Conservation (phyloP, 2,797 vertebrate genomes). For the Intellagama lesueurii region DNA sequence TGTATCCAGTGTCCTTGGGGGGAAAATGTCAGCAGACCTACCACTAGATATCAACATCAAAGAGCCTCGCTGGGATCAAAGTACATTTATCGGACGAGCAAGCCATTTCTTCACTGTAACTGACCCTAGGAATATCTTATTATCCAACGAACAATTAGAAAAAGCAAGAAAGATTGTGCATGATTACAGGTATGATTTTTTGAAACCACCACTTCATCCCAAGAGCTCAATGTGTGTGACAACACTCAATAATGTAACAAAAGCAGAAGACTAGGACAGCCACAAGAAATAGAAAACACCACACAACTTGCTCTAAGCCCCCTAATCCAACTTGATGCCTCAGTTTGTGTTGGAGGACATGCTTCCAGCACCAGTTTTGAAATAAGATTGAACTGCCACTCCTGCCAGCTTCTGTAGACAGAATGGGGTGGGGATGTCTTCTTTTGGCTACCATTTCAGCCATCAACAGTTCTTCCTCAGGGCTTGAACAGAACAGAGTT, state of each 20-base stretch:
- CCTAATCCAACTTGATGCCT: too few relatives aligned
- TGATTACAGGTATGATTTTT: conserved; percentile 89
- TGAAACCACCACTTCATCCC: not conserved
- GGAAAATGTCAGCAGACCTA: conserved; percentile 89
- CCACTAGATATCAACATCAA: conserved; percentile 94
- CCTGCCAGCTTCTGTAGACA: too few relatives aligned
- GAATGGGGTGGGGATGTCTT: too few relatives aligned
- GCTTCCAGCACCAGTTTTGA: too few relatives aligned
- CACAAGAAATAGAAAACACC: not conserved
- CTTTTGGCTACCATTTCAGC: too few relatives aligned
- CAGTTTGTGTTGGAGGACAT: too few relatives aligned
- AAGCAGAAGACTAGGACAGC: not conserved
- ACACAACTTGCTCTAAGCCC: too few relatives aligned
- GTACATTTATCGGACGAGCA: conserved; percentile 92
- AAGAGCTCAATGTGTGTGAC: not conserved
- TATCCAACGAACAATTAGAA: conserved; percentile 89
- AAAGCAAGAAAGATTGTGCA: conserved; percentile 88
- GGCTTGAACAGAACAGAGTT: not conserved
- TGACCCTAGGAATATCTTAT: conserved; percentile 94
- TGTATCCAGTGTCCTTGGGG: conserved; percentile 43
- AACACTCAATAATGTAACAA: not conserved
- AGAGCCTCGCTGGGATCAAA: conserved; percentile 98
- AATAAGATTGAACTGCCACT: too few relatives aligned
- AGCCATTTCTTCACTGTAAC: conserved; percentile 99
- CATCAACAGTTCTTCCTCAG: too few relatives aligned